A percentile compares a stretch with the other conserved stretches of the same genome.
phyloP scores from a whole-genome alignment of 2,113 vertebrate species.

The Salvelinus namaycush region DNA sequence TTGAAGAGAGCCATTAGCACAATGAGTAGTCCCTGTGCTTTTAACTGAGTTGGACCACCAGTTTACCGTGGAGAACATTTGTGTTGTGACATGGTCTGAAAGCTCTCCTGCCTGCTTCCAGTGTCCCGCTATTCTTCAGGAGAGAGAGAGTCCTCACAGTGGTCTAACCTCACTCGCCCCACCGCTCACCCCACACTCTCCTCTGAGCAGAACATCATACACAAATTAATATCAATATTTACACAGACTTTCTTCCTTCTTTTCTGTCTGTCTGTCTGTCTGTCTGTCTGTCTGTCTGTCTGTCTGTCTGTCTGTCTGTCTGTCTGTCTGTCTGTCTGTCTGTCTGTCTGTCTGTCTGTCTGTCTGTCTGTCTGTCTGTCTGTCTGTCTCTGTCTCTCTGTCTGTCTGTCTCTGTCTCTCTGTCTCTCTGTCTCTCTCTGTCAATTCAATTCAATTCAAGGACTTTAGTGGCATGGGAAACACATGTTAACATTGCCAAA shows the following conservation, averaged over 20 bases:
- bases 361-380: slow-evolving; percentile 7
- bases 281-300: background rate
- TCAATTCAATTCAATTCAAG: no score
- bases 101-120: background rate
- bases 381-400: slow-evolving; percentile 19
- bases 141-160: background rate
- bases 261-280: slow-evolving; percentile 10
- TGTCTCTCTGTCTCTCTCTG: slow-evolving; percentile 1
- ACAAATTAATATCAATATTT: slow-evolving; percentile 48
- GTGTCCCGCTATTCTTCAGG: background rate
- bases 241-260: slow-evolving; percentile 16
- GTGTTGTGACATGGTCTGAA: background rate
- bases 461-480: no score
- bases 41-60: background rate
- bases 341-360: background rate
- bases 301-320: background rate
- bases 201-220: slow-evolving; percentile 27
- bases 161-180: background rate
- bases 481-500: no score
- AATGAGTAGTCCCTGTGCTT: background rate
- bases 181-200: background rate
- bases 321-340: background rate
- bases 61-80: background rate
- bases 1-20: background rate
- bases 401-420: slow-evolving; percentile 1